Evolutionary conservation across 2,888 invertebrate genomes (phyloP).

Genomic region (Gymnosoma rotundatum): DNA sequence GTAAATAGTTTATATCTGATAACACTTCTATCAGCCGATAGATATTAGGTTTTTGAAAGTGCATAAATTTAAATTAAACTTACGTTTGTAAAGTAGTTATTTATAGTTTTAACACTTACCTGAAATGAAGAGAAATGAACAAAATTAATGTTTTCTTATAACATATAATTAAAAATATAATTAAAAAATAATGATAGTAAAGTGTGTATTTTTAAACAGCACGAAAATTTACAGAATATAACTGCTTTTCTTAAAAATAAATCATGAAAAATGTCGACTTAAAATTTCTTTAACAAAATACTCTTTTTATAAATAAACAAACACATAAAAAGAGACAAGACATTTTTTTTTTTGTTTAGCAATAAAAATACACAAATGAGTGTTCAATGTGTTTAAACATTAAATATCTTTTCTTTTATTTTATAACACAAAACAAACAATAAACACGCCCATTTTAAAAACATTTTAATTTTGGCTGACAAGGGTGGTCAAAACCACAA

Average conservation of each 20-base stretch:
- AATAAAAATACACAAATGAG: conserved; percentile 44
- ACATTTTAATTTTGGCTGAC: conserved; percentile 25
- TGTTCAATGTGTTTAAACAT: conserved; percentile 40
- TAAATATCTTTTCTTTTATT: not conserved
- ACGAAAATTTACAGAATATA: not conserved
- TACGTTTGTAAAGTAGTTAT: conserved; percentile 15
- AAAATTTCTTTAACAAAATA: conserved; percentile 40
- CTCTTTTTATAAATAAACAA: conserved; percentile 4
- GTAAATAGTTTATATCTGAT: too few species aligned
- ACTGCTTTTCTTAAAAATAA: not conserved
- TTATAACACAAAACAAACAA: conserved; percentile 9
- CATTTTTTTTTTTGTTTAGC: not conserved
- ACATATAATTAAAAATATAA: not conserved
- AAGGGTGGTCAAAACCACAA: conserved; percentile 49
- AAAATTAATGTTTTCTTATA: not conserved
- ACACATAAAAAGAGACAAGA: not conserved
- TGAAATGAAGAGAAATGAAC: conserved; percentile 34
- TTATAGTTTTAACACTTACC: conserved; percentile 54
- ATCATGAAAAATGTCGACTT: conserved; percentile 39
- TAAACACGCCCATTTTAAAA: conserved; percentile 55
- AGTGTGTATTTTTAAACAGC: not conserved
- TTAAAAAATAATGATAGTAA: not conserved
- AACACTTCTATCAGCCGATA: too few species aligned
- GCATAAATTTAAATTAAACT: not conserved
- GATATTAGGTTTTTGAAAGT: too few species aligned